Base-by-base conservation (phyloP, 2,797 vertebrate species). In the Phoxinus dragarum region DNA sequence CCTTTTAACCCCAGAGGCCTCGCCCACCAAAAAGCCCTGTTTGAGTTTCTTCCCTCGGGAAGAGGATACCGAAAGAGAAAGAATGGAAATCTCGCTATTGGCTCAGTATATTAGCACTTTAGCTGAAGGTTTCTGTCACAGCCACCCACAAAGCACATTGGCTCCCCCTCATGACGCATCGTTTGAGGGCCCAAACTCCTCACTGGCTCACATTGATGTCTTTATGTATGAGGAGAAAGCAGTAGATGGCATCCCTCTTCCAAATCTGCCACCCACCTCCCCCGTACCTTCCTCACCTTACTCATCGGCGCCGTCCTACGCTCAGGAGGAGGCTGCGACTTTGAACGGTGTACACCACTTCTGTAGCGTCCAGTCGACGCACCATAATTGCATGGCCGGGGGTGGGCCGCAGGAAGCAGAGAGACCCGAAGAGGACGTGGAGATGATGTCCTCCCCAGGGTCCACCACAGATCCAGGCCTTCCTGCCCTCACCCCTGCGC, bases 1-100 rank as follows among this genome's bases (percentile, higher is more conserved):
- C 81, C 90, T 96, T 21, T 91, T 96, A 56, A 96, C 96, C 49
- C 95, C 96, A 0, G 95, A 96, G 67, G 93, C 94, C 54, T 96
- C 96, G 0, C 95, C 96, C 3, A 94, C 94, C 85, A 94, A 95
- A 86, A 93, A 94, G 84, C 68, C 84, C 34, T 81, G 75, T 79
- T 44, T 49, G 42, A 91, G 90, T 79, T 94, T 95, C 88, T 95
- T 95, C 88, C 90, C 93, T 76, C 93, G 61, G 59, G 69, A 86
- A 59, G 42, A 47, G 3, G 83, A 94, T 84, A 90, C 91, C 17
- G 94, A 95, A 76, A 94, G 92, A 84, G 94, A 96, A 77, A 92
- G 91, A 86, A 89, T 87, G n/a, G 94, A 96, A 67, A 95, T 96
- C 27, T 94, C 94, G 31, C 90, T 92, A 31, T 90, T 96, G 56